Evolutionary conservation across 2,888 invertebrate species (phyloP).

Genomic region (Pseudococcus longispinus): DNA sequence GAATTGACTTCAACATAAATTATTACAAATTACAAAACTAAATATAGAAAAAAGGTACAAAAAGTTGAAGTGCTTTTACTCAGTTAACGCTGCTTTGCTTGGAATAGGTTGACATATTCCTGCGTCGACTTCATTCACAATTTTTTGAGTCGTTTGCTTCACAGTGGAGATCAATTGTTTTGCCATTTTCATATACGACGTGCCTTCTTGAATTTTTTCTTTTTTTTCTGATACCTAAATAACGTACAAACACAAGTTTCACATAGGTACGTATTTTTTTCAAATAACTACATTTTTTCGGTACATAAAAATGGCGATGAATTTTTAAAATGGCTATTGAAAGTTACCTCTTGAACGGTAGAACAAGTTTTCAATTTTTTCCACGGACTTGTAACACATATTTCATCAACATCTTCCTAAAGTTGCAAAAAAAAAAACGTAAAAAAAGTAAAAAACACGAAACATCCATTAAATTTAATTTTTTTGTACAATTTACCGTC

Average conservation of each 20-base stretch:
- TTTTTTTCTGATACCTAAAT: constrained; percentile 16
- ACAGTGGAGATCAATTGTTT: constrained; percentile 41
- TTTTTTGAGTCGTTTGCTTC: constrained; percentile 46
- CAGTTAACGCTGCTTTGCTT: constrained; percentile 28
- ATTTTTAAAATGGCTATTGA: no score
- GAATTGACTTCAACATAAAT: background rate
- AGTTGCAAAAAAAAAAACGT: constrained; percentile 51
- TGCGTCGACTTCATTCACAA: constrained; percentile 31
- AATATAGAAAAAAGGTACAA: background rate
- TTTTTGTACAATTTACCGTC: background rate
- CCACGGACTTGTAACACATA: constrained; percentile 56
- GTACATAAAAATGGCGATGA: no score
- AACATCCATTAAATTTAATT: background rate
- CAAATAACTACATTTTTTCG: no score
- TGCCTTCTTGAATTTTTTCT: background rate
- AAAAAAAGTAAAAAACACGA: background rate
- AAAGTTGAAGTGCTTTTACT: background rate
- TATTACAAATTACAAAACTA: background rate
- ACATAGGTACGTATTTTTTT: no score
- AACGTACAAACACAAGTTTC: background rate
- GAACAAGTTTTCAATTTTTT: constrained; percentile 57
- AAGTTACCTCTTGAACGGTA: background rate
- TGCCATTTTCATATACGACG: constrained; percentile 45
- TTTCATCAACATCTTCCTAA: constrained; percentile 59
- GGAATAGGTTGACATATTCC: constrained; percentile 38